These are phyloP conservation scores for Zaprionus inermis DNA, from an alignment of 1,140 invertebrate genomes.

Conservation along the genomic window DNA sequence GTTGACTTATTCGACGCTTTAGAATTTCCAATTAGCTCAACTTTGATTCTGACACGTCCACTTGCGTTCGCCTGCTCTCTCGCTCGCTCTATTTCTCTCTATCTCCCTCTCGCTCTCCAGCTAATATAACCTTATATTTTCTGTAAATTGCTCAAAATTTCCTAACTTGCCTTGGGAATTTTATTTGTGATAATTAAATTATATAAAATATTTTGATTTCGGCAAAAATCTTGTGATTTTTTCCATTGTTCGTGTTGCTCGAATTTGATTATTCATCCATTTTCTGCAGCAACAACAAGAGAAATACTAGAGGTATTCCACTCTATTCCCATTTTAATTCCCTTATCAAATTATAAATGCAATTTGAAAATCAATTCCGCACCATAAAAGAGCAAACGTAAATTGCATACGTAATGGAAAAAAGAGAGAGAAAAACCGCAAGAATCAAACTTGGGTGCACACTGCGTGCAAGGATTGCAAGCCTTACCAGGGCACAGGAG, in stretches of 20 bases:
- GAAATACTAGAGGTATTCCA: not conserved
- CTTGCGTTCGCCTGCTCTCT: too few relatives aligned
- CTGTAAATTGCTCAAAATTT: not conserved
- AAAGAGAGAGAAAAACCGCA: constrained; percentile 25
- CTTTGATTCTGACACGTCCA: constrained; percentile 23
- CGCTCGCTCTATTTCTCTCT: not conserved
- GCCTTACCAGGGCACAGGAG: not conserved
- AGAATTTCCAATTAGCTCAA: constrained; percentile 60
- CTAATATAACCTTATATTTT: not conserved
- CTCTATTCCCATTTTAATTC: constrained; percentile 18
- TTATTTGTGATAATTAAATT: constrained; percentile 2
- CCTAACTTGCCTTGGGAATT: not conserved
- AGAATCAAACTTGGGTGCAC: constrained; percentile 22
- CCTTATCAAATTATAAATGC: constrained; percentile 27
- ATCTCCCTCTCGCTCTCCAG: not conserved
- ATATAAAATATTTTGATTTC: not conserved
- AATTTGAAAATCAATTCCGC: constrained; percentile 18
- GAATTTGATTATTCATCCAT: constrained; percentile 1
- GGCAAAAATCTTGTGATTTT: not conserved
- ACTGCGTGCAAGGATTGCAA: not conserved
- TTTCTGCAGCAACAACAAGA: not conserved
- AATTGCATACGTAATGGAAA: constrained; percentile 44
- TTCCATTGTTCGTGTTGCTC: not conserved
- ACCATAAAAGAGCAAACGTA: constrained; percentile 14
- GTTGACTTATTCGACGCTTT: constrained; percentile 55